phyloP scores from a whole-genome alignment of 1,140 invertebrate species.

The Panagrolaimus sp. region DNA sequence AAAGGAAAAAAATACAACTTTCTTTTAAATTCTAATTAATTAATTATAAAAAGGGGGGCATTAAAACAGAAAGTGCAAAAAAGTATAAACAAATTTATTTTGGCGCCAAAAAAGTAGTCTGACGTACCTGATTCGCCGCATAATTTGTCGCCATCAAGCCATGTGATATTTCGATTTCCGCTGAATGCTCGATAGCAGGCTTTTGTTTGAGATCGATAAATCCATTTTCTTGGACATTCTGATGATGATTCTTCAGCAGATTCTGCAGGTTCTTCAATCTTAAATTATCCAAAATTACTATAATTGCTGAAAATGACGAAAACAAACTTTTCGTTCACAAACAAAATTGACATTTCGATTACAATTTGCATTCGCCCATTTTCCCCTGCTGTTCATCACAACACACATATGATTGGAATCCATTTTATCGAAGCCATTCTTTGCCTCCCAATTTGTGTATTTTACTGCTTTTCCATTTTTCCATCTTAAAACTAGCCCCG shows the following conservation, averaged over 20 bases:
- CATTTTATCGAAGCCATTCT: conserved; percentile 35
- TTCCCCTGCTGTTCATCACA: conserved; percentile 29
- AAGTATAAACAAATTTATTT: too few relatives aligned
- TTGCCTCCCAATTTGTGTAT: conserved; percentile 40
- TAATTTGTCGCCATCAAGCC: conserved; percentile 42
- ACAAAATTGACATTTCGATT: conserved; percentile 38
- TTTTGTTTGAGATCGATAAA: conserved; percentile 34
- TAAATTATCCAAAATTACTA: neutral
- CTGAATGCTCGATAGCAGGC: conserved; percentile 38
- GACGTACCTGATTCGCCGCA: conserved; percentile 40
- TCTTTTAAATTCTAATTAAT: neutral
- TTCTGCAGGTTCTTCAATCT: conserved; percentile 6
- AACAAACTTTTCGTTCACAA: conserved; percentile 31
- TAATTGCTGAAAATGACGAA: neutral
- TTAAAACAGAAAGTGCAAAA: neutral
- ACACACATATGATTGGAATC: conserved; percentile 34
- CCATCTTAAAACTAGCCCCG: conserved; percentile 45
- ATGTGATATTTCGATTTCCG: conserved; percentile 34
- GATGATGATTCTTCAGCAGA: conserved; percentile 21
- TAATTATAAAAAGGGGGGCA: neutral
- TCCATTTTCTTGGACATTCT: conserved; percentile 33
- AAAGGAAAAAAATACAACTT: too few relatives aligned
- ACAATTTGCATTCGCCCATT: conserved; percentile 44
- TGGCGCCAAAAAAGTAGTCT: neutral
- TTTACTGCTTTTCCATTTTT: conserved; percentile 41